These are phyloP conservation scores for Apodemia duryi DNA, from an alignment of 2,888 invertebrate genomes.

Conservation along the genomic window DNA sequence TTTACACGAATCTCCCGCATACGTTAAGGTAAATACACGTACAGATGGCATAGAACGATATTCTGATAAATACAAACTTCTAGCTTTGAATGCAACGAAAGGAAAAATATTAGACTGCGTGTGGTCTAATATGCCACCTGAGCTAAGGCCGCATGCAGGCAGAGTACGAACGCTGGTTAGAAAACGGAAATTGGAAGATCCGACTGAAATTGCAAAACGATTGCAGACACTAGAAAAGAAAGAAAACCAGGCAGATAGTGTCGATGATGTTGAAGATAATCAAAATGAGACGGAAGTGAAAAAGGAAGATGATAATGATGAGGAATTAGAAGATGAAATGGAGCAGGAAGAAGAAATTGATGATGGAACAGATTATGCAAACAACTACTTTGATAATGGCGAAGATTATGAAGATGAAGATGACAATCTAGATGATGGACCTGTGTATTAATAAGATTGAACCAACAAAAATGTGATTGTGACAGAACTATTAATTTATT, in stretches of 20 bases:
- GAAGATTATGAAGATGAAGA: conserved; percentile 93
- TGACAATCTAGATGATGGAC: conserved; percentile 91
- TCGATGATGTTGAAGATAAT: conserved; percentile 66
- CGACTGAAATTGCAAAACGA: conserved; percentile 59
- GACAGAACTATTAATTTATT: too few relatives aligned
- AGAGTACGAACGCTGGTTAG: conserved; percentile 48
- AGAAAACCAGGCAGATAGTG: conserved; percentile 72
- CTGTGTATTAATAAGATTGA: conserved; percentile 79
- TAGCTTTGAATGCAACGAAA: conserved; percentile 70
- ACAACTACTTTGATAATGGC: conserved; percentile 93
- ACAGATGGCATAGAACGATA: conserved; percentile 76
- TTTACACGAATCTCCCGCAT: conserved; percentile 83
- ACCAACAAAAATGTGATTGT: too few relatives aligned
- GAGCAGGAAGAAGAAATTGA: conserved; percentile 92
- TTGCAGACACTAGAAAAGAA: conserved; percentile 84
- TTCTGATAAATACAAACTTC: conserved; percentile 78
- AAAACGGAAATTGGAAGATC: conserved; percentile 62
- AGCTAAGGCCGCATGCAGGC: conserved; percentile 76
- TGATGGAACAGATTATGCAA: conserved; percentile 92
- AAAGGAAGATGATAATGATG: conserved; percentile 77
- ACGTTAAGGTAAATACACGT: conserved; percentile 69
- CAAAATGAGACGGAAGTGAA: conserved; percentile 61
- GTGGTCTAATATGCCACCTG: conserved; percentile 82
- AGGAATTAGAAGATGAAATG: conserved; percentile 80
- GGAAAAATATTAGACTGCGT: conserved; percentile 69